Conservation (phyloP, 2,888 invertebrate species). For the Sarcophaga rosellei region DNA sequence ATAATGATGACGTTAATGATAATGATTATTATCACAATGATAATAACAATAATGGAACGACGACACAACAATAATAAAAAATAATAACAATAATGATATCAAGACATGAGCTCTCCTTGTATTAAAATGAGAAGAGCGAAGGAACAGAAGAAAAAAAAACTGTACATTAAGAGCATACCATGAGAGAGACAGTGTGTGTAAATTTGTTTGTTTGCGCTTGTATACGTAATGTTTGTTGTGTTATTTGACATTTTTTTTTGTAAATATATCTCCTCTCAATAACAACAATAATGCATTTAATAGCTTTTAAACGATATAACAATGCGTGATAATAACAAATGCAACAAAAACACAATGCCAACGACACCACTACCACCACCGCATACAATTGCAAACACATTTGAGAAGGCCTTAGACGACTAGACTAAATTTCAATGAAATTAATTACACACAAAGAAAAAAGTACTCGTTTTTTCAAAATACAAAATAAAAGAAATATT, state of each 20-base stretch:
- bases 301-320: conserved; percentile 66
- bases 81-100: conserved; percentile 54
- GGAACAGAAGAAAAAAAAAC: too few relatives aligned
- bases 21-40: conserved; percentile 58
- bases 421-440: too few relatives aligned
- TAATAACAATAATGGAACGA: conserved; percentile 41
- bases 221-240: background rate
- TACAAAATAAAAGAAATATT: too few relatives aligned
- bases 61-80: conserved; percentile 9
- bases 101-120: background rate
- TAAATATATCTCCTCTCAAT: conserved; percentile 32
- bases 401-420: too few relatives aligned
- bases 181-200: background rate
- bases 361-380: too few relatives aligned
- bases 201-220: conserved; percentile 1
- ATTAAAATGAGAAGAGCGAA: too few relatives aligned
- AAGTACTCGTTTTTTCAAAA: too few relatives aligned
- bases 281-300: conserved; percentile 67
- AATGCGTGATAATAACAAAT: conserved; percentile 11
- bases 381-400: too few relatives aligned
- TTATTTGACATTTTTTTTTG: conserved; percentile 54
- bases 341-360: conserved; percentile 5
- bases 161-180: too few relatives aligned
- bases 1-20: conserved; percentile 60
- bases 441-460: too few relatives aligned